These are phyloP conservation scores for Psilanteris sp. DNA, from an alignment of 1,140 invertebrate genomes.

Conservation along the genomic window DNA sequence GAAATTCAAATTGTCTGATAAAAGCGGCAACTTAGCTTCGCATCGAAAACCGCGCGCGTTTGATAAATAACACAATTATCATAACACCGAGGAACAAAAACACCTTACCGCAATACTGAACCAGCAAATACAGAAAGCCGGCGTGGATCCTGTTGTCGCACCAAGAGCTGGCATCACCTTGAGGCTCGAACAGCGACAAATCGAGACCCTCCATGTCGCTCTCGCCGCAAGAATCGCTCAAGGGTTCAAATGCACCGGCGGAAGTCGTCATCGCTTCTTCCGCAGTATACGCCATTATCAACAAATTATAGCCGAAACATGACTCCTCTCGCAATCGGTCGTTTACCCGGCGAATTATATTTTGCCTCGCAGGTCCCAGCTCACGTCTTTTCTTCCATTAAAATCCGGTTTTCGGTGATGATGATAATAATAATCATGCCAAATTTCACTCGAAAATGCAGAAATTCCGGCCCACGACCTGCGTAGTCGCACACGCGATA, in stretches of 20 bases:
- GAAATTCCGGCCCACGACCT: slow-evolving; percentile 11
- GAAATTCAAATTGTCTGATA: background rate
- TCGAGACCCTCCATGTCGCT: slow-evolving; percentile 86
- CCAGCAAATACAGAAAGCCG: slow-evolving; percentile 75
- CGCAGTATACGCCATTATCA: slow-evolving; percentile 67
- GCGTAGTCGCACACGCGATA: slow-evolving; percentile 10
- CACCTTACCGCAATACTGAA: slow-evolving; percentile 75
- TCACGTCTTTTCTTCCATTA: slow-evolving; percentile 31
- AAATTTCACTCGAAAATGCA: slow-evolving; percentile 18
- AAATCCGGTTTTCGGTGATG: slow-evolving; percentile 41
- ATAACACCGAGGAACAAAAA: background rate
- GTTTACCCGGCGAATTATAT: slow-evolving; percentile 20
- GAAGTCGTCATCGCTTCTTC: slow-evolving; percentile 60
- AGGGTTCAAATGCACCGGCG: slow-evolving; percentile 68
- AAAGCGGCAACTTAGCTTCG: background rate
- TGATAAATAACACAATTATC: slow-evolving; percentile 9
- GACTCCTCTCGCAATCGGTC: slow-evolving; percentile 31
- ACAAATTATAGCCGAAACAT: slow-evolving; percentile 5
- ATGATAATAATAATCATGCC: slow-evolving; percentile 25
- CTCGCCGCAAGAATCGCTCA: slow-evolving; percentile 77
- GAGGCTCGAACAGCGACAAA: slow-evolving; percentile 84
- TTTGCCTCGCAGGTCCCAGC: background rate
- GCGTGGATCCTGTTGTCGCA: slow-evolving; percentile 75
- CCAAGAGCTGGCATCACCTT: slow-evolving; percentile 77
- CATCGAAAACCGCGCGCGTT: background rate